phyloP scores from a whole-genome alignment of 2,113 vertebrate species.

The Oryzias celebensis region DNA sequence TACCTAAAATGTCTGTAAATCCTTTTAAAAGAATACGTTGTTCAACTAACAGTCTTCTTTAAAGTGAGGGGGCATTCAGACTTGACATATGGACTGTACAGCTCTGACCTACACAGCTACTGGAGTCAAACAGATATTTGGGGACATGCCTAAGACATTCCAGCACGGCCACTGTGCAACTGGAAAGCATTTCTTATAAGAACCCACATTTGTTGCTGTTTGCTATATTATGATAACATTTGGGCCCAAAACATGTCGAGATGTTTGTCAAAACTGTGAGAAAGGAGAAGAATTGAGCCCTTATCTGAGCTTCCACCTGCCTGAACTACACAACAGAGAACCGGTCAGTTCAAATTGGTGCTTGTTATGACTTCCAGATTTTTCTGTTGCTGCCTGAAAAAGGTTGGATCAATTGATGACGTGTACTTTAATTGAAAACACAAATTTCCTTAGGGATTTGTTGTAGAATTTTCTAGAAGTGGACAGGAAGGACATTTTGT shows the following conservation, averaged over 20 bases:
- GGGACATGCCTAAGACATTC: conserved; percentile 49
- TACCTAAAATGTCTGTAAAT: conserved; percentile 42
- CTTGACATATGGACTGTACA: conserved; percentile 38
- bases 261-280: conserved; percentile 6
- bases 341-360: background rate
- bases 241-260: conserved; percentile 23
- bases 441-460: too few relatives aligned
- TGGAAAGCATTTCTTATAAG: conserved; percentile 24
- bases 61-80: conserved; percentile 33
- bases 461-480: too few relatives aligned
- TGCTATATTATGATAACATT: conserved; percentile 31
- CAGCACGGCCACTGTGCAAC: conserved; percentile 23
- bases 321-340: conserved; percentile 13
- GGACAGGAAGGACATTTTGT: too few relatives aligned
- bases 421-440: background rate
- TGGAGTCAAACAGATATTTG: conserved; percentile 61
- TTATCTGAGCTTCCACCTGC: conserved; percentile 11
- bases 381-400: too few relatives aligned
- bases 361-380: too few relatives aligned
- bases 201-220: conserved; percentile 36
- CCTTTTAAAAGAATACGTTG: conserved; percentile 35
- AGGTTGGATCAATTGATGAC: too few relatives aligned
- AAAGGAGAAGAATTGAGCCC: too few relatives aligned
- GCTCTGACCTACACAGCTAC: conserved; percentile 49
- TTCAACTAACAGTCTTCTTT: conserved; percentile 27